A percentile compares a stretch with the other conserved stretches of the same genome.
These are phyloP conservation scores for Stenoptilia bipunctidactyla DNA, from an alignment of 2,888 invertebrate genomes.

Conservation along the genomic window DNA sequence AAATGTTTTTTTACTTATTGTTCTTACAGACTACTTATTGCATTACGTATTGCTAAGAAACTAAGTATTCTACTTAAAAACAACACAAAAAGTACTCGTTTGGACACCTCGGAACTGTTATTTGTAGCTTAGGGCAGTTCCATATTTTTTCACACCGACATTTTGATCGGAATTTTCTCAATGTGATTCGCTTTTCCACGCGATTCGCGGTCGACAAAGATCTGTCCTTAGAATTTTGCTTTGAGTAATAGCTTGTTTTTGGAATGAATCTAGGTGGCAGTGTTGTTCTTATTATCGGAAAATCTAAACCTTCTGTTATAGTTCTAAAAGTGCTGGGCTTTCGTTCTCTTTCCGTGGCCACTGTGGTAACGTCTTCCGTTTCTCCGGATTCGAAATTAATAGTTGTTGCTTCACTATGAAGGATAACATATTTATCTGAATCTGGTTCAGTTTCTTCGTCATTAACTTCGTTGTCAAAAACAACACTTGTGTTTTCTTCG, in stretches of 20 bases:
- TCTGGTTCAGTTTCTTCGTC: neutral
- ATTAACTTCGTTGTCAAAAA: neutral
- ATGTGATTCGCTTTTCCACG: slow-evolving; percentile 30
- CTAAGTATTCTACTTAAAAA: slow-evolving; percentile 28
- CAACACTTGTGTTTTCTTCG: neutral
- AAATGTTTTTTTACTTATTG: no score
- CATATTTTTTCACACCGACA: slow-evolving; percentile 60
- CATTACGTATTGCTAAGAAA: no score
- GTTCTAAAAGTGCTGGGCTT: neutral
- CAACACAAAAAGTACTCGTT: slow-evolving; percentile 62
- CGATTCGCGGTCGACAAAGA: slow-evolving; percentile 32
- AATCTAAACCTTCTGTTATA: slow-evolving; percentile 18
- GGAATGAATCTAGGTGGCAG: slow-evolving; percentile 28
- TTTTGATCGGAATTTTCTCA: slow-evolving; percentile 41
- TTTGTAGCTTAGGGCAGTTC: slow-evolving; percentile 61
- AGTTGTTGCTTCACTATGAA: slow-evolving; percentile 16
- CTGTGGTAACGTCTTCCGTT: slow-evolving; percentile 20
- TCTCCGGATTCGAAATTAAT: slow-evolving; percentile 16
- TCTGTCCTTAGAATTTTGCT: slow-evolving; percentile 17
- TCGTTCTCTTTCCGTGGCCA: slow-evolving; percentile 19
- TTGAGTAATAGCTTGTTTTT: slow-evolving; percentile 43
- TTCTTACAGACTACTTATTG: no score
- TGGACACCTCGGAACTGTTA: slow-evolving; percentile 56
- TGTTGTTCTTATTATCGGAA: slow-evolving; percentile 16
- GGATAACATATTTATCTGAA: slow-evolving; percentile 6